Conservation (phyloP, 2,113 vertebrate genomes). For the Rhynchopsitta pachyrhyncha region DNA sequence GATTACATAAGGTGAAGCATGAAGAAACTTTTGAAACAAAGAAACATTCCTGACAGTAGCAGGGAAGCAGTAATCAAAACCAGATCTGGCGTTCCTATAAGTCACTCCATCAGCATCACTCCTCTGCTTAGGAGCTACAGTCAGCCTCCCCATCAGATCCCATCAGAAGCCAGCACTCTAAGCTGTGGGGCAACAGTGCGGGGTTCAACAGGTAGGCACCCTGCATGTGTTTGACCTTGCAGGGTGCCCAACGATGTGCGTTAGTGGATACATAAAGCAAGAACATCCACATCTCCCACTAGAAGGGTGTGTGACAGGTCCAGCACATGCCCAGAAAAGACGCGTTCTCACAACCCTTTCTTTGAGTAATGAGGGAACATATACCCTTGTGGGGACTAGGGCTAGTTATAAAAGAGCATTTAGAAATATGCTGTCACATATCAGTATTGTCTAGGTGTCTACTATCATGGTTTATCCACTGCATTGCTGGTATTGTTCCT, state of each 20-base stretch:
- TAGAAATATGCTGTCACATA: neutral
- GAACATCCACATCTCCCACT: neutral
- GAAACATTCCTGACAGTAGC: neutral
- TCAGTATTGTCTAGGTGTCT: neutral
- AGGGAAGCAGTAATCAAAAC: neutral
- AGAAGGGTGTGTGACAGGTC: neutral
- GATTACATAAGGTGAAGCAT: neutral
- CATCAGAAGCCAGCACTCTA: rapidly evolving
- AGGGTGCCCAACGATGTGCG: neutral
- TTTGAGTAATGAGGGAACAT: neutral
- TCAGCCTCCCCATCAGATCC: neutral
- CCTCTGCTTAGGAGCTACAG: neutral
- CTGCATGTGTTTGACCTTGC: rapidly evolving
- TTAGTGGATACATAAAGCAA: neutral
- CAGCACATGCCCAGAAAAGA: neutral
- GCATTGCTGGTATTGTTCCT: neutral
- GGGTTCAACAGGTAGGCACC: neutral
- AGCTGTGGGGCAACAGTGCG: rapidly evolving
- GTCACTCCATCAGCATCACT: neutral
- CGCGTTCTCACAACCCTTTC: neutral
- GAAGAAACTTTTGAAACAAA: neutral
- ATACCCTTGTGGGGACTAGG: neutral
- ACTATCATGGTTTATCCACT: neutral
- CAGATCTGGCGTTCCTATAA: neutral
- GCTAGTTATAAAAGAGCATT: neutral